These are phyloP conservation scores for Deladenus siricidicola DNA, from an alignment of 2,888 invertebrate genomes.

Conservation along the genomic window DNA sequence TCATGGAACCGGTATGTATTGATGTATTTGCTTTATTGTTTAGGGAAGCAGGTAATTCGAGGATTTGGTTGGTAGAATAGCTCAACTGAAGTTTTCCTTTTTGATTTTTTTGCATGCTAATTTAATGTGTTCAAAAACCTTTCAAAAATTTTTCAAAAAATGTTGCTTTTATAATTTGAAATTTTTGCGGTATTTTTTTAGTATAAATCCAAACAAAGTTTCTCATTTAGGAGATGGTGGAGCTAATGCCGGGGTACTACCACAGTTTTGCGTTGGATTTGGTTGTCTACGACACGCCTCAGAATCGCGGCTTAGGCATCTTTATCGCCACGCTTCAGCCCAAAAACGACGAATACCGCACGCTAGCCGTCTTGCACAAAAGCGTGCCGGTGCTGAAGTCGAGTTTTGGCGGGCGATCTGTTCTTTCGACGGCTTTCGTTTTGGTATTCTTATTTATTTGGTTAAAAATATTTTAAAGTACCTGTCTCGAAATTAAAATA, in stretches of 20 bases:
- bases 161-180: background rate
- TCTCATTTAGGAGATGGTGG: conserved; percentile 20
- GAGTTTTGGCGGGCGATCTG: background rate
- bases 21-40: background rate
- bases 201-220: background rate
- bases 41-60: background rate
- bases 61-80: too few species aligned
- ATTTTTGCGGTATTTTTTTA: conserved; percentile 3
- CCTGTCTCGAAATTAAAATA: too few species aligned
- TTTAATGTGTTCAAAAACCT: conserved; percentile 9
- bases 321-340: conserved; percentile 27
- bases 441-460: background rate
- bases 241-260: conserved; percentile 19
- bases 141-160: too few species aligned
- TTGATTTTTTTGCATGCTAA: too few species aligned
- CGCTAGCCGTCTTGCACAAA: conserved; percentile 18
- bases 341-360: background rate
- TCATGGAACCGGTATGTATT: background rate
- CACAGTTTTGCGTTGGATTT: conserved; percentile 25
- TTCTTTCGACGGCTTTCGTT: background rate
- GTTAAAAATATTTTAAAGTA: too few species aligned
- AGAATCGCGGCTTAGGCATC: conserved; percentile 16
- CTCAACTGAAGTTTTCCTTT: too few species aligned
- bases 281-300: conserved; percentile 20
- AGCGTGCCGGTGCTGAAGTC: conserved; percentile 15